phyloP scores from a whole-genome alignment of 2,888 invertebrate genomes.

The Salpingus planirostris region DNA sequence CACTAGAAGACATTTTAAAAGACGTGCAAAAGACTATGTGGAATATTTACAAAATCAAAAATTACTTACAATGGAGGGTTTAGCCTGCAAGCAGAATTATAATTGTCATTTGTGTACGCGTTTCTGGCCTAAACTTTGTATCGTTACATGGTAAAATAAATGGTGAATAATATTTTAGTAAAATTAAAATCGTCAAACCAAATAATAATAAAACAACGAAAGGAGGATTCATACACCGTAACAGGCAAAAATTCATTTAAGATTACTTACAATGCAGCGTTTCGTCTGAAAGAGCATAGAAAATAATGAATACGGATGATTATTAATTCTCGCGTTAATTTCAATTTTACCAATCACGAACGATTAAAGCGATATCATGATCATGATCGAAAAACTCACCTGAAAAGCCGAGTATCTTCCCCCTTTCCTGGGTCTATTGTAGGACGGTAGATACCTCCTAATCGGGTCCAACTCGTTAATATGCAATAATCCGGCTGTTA shows the following conservation, averaged over 20 bases:
- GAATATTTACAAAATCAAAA: no score
- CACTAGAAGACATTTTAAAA: constrained; percentile 1
- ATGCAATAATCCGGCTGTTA: constrained; percentile 82
- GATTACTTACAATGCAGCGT: no score
- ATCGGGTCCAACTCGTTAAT: constrained; percentile 95
- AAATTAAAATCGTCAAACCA: background rate
- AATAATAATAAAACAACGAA: background rate
- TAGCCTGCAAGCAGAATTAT: constrained; percentile 23
- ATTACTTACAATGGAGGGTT: constrained; percentile 30
- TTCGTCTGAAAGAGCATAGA: no score
- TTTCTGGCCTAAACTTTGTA: background rate
- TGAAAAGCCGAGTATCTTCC: constrained; percentile 97
- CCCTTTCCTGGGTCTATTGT: constrained; percentile 84
- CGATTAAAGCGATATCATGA: no score
- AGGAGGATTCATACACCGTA: no score
- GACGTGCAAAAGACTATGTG: no score
- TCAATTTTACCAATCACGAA: no score
- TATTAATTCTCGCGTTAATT: no score
- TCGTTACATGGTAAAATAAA: background rate
- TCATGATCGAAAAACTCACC: no score
- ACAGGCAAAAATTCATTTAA: no score
- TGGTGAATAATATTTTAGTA: constrained; percentile 1
- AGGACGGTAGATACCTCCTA: constrained; percentile 88
- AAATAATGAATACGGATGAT: no score
- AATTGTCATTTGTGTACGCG: background rate